These are phyloP conservation scores for Anthophora plumipes DNA, from an alignment of 2,888 invertebrate genomes.

Conservation along the genomic window DNA sequence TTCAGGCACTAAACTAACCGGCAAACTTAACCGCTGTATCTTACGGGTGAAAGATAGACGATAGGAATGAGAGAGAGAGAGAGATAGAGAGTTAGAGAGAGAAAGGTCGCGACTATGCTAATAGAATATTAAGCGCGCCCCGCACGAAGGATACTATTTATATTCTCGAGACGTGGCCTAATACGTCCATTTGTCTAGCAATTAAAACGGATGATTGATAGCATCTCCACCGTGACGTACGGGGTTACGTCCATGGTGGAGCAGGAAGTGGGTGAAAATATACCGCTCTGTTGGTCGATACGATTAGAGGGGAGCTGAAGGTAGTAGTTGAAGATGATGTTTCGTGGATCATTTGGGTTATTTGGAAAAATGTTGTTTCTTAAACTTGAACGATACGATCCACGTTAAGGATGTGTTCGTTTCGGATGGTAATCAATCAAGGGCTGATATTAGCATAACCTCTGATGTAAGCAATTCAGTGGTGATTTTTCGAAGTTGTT, in stretches of 20 bases:
- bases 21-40: constrained; percentile 42
- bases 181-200: constrained; percentile 79
- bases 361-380: not conserved
- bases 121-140: constrained; percentile 75
- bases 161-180: constrained; percentile 73
- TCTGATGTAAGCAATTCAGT: not conserved
- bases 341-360: constrained; percentile 11
- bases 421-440: not conserved
- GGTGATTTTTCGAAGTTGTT: no score
- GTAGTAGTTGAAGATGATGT: constrained; percentile 12
- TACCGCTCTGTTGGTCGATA: constrained; percentile 21
- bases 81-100: constrained; percentile 30
- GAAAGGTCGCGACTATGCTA: constrained; percentile 57
- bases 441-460: not conserved
- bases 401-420: not conserved
- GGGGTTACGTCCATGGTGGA: constrained; percentile 58
- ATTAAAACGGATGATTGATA: constrained; percentile 80
- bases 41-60: not conserved
- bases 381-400: not conserved
- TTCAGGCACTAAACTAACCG: constrained; percentile 51
- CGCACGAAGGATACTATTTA: constrained; percentile 65
- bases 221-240: constrained; percentile 65
- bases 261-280: constrained; percentile 65
- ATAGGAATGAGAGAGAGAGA: constrained; percentile 12
- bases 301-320: constrained; percentile 8